Evolutionary conservation across 92 coral and sea anemone species (phyloP), one percentile per base, ranked within the genome.

Genomic region (Muricea muricata): DNA sequence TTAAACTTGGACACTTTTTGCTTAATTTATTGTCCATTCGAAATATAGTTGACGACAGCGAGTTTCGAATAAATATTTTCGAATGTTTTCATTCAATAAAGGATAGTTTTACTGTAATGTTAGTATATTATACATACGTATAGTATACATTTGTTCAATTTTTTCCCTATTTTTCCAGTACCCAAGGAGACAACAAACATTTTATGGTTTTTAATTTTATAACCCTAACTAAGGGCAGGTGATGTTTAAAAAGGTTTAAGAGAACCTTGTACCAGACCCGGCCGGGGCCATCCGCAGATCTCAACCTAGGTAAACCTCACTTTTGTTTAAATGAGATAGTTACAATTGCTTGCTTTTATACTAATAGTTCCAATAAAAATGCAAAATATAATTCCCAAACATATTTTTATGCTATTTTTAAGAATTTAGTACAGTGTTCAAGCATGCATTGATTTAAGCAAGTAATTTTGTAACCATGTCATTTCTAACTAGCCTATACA

Each of bases 261-360:
- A 30, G 74, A 29, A 25, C 74, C 74, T 67, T 46, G 46, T 33
- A 67, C 74, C 74, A 46, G 74, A 67, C 74, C 74, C 35, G 24
- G 42, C 41, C 56, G 56, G 56, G 74, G 74, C 74, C 74, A 67
- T 67, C 74, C 45, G 74, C 39, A 46, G 74, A 67, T 30, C 74
- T 67, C 74, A 39, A 67, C 41, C 46, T 17, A 30, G 46, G 20
- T 18, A 67, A 67, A 67, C 74, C 18, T 30, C 74, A 67, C 6
- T 31, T 30, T 26, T 33, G 21, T 48, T 12, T 18, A 48, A 48
- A 48, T 48, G 56, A 48, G 17, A 48, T 10, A 4, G 56, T 48
- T 48, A 48, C 56, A n/a, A 48, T 37, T 9, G 9, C 17, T 48
- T 48, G 56, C 21, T 48, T 48, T 48, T 18, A 18, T 48, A 18